phyloP scores from a whole-genome alignment of 2,797 vertebrate genomes.

The Mallotus villosus region DNA sequence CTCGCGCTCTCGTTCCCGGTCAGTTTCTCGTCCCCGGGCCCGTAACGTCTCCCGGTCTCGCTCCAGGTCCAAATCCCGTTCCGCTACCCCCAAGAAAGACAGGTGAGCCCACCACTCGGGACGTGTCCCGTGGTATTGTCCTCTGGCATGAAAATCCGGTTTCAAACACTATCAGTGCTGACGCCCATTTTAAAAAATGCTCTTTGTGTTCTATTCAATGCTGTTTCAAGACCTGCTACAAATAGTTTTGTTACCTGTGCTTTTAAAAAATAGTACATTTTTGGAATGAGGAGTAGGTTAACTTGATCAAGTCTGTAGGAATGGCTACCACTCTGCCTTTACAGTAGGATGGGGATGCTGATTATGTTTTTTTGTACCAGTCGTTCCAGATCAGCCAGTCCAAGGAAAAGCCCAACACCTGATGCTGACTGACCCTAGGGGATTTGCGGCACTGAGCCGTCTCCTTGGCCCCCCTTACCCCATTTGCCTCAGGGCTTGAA shows the following conservation, averaged over 20 bases:
- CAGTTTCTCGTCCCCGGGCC: constrained; percentile 5
- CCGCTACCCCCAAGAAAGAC: constrained; percentile 7
- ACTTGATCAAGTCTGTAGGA: neutral
- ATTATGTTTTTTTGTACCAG: neutral
- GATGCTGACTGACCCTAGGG: constrained; percentile 12
- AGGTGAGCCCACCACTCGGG: neutral
- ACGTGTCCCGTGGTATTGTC: neutral
- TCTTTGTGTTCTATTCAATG: no score
- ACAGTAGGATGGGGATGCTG: neutral
- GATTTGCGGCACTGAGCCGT: neutral
- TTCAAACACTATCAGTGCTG: no score
- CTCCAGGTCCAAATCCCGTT: constrained; percentile 11
- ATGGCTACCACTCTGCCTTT: neutral
- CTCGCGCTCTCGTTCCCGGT: constrained; percentile 14
- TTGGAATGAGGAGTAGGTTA: no score
- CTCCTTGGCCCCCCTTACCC: neutral
- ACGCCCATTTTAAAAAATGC: no score
- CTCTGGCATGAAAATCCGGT: neutral
- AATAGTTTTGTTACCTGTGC: no score
- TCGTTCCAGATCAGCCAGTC: constrained; percentile 14
- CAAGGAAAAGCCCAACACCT: constrained; percentile 16
- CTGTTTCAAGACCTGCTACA: no score
- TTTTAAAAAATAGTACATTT: no score
- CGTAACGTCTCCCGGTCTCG: constrained; percentile 10
- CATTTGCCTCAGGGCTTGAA: constrained; percentile 17